Percentiles rank a stretch among this genome's conserved stretches.
Evolutionary conservation across 2,113 vertebrate species (phyloP).

Genomic region (Ivindomyrus marchei): DNA sequence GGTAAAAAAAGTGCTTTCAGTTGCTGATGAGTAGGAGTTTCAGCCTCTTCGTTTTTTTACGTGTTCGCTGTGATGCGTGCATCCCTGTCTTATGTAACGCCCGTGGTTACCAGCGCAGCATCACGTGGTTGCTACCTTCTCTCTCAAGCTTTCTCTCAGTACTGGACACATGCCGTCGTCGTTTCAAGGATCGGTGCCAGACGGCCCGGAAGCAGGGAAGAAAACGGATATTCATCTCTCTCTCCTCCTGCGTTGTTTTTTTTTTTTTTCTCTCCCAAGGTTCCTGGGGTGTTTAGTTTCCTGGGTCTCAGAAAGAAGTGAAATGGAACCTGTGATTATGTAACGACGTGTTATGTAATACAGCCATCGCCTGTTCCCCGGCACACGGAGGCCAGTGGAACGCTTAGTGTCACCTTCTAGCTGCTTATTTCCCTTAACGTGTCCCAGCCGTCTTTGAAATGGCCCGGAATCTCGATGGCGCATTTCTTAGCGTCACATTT

Average conservation of each 20-base stretch:
- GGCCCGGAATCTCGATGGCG: too few species aligned
- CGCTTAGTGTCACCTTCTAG: not conserved
- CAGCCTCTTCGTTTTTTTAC: not conserved
- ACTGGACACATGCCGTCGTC: not conserved
- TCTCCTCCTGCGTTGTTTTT: not conserved
- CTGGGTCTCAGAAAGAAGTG: constrained; percentile 18
- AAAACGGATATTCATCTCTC: not conserved
- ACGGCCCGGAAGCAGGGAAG: not conserved
- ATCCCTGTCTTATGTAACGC: not conserved
- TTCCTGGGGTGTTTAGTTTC: constrained; percentile 16
- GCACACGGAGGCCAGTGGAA: constrained; percentile 4
- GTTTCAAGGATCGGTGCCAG: not conserved
- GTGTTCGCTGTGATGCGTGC: not conserved
- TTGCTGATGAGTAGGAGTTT: not conserved
- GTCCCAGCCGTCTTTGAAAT: not conserved
- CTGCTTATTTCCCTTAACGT: not conserved
- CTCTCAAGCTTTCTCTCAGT: not conserved
- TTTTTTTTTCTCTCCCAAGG: not conserved
- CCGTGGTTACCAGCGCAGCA: not conserved
- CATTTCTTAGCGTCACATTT: not conserved
- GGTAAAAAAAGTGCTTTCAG: not conserved
- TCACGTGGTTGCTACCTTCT: not conserved
- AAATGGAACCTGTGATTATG: constrained; percentile 25
- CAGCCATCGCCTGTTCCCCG: constrained; percentile 5
- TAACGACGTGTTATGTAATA: constrained; percentile 17